phyloP scores from a whole-genome alignment of 2,888 invertebrate genomes.

The Drosophila phalerata region DNA sequence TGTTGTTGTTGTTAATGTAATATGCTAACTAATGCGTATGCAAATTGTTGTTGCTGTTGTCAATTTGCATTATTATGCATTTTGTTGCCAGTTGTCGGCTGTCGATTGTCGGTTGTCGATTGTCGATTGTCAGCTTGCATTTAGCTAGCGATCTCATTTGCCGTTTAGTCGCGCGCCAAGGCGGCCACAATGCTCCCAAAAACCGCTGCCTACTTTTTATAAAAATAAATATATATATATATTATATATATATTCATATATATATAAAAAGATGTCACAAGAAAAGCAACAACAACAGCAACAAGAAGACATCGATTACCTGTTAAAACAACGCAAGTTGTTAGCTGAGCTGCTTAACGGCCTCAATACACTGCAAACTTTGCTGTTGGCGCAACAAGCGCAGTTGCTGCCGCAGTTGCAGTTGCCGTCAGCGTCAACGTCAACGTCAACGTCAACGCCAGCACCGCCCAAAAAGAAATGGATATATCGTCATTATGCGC shows the following conservation, averaged over 20 bases:
- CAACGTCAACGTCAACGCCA: conserved; percentile 21
- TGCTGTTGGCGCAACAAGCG: conserved; percentile 29
- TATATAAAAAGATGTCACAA: conserved; percentile 25
- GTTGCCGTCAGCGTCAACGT: conserved; percentile 8
- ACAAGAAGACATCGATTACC: conserved; percentile 6
- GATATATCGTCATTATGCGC: conserved; percentile 48
- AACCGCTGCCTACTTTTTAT: not conserved
- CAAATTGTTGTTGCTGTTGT: conserved; percentile 14
- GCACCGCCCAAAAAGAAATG: conserved; percentile 52
- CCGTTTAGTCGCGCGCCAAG: conserved; percentile 39
- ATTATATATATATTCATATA: not conserved
- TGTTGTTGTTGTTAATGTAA: conserved; percentile 32
- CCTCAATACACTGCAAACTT: conserved; percentile 31
- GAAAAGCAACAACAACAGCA: conserved; percentile 9
- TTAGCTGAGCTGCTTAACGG: conserved; percentile 29
- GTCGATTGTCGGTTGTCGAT: conserved; percentile 15
- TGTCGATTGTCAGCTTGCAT: conserved; percentile 11
- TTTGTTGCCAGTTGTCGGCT: conserved; percentile 5
- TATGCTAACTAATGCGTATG: conserved; percentile 40
- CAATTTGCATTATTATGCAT: conserved; percentile 47
- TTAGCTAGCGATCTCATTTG: conserved; percentile 31
- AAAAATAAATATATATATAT: too few species aligned
- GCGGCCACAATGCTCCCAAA: conserved; percentile 17
- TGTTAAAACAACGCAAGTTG: conserved; percentile 31
- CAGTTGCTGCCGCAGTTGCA: conserved; percentile 3